A percentile compares a stretch with the other conserved stretches of the same genome.
These are phyloP conservation scores for Melanerpes aurifrons DNA, from an alignment of 2,113 vertebrate species.

Conservation along the genomic window DNA sequence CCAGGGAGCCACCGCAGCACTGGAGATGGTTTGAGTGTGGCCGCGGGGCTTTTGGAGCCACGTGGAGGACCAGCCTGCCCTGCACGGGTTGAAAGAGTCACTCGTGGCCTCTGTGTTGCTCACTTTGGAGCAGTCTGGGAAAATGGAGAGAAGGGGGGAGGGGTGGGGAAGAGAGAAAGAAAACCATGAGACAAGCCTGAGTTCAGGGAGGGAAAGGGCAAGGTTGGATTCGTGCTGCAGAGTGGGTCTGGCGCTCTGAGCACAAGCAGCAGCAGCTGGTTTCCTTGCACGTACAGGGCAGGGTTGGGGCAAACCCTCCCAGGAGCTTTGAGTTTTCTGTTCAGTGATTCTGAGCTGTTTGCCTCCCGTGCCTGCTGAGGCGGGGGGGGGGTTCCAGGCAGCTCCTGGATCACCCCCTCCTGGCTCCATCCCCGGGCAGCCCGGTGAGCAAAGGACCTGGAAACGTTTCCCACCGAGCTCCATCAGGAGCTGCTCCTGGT, in stretches of 20 bases:
- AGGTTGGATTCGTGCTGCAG: background rate
- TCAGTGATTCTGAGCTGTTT: background rate
- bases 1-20: background rate
- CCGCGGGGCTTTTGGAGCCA: background rate
- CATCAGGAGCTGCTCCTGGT: background rate
- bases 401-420: too few species aligned
- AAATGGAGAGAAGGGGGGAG: background rate
- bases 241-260: background rate
- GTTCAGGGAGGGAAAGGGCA: background rate
- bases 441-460: background rate
- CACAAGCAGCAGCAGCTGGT: background rate
- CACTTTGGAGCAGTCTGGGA: background rate
- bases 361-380: background rate
- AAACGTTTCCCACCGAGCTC: background rate
- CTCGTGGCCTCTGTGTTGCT: background rate
- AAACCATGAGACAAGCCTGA: too few species aligned
- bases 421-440: background rate
- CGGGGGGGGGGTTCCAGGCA: too few species aligned
- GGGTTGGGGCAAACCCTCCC: background rate
- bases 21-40: background rate
- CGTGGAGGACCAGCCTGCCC: background rate
- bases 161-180: too few species aligned
- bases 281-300: background rate
- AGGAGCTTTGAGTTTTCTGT: background rate
- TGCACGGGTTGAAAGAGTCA: rapidly evolving